phyloP scores from a whole-genome alignment of 2,113 vertebrate species.

The Serilophus lunatus region DNA sequence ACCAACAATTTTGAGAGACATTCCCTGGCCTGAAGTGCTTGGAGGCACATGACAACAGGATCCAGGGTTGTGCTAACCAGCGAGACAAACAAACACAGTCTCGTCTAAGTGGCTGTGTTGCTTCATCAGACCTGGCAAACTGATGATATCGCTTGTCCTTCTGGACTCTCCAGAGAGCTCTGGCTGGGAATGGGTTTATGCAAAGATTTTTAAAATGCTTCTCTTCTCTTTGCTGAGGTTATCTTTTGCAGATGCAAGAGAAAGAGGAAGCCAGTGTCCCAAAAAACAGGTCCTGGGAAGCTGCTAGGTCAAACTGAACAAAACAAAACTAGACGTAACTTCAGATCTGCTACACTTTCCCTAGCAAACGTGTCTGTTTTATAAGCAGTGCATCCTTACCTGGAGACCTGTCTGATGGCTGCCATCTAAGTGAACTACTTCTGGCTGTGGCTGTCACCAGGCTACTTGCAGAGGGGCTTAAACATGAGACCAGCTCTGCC shows the following conservation, averaged over 20 bases:
- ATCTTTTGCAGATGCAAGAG: not conserved
- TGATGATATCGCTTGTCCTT: not conserved
- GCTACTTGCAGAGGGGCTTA: not conserved
- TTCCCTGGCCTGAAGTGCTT: slow-evolving; percentile 31
- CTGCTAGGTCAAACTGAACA: not conserved
- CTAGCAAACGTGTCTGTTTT: not conserved
- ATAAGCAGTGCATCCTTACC: not conserved
- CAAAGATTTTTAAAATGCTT: not conserved
- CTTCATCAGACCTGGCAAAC: not conserved
- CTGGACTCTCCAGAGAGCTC: not conserved
- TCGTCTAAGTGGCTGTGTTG: not conserved
- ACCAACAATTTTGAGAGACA: slow-evolving; percentile 30
- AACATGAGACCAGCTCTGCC: not conserved
- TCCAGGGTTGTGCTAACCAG: not conserved
- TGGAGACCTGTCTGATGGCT: not conserved
- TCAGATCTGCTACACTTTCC: not conserved
- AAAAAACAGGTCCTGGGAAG: not conserved
- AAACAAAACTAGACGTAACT: not conserved
- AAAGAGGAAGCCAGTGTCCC: not conserved
- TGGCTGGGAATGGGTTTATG: not conserved
- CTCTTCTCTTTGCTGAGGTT: not conserved
- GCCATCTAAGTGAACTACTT: not conserved
- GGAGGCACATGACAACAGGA: slow-evolving; percentile 28
- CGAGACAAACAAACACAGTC: not conserved
- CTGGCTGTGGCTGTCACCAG: not conserved